phyloP scores from a whole-genome alignment of 2,888 invertebrate genomes.

The Lamellibrachia columna region DNA sequence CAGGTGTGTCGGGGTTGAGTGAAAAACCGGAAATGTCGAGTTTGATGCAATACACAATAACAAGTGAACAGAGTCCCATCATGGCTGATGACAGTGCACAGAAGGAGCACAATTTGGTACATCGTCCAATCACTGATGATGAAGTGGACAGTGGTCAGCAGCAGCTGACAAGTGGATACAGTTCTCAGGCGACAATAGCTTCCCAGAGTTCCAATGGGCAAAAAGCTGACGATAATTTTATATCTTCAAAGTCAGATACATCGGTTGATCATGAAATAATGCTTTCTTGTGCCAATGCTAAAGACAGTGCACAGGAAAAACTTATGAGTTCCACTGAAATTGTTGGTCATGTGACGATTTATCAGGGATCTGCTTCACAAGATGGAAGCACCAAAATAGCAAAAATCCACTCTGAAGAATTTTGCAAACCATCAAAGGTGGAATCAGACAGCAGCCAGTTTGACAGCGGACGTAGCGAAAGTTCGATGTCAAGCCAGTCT shows the following conservation, averaged over 20 bases:
- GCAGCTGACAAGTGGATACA: not conserved
- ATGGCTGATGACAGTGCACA: not conserved
- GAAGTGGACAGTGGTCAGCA: not conserved
- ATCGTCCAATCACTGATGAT: not conserved
- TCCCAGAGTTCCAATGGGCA: slow-evolving; percentile 10
- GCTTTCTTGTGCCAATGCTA: not conserved
- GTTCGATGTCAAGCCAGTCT: not conserved
- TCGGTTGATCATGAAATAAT: not conserved
- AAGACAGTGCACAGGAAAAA: not conserved
- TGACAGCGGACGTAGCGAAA: not conserved
- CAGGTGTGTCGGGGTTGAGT: not conserved
- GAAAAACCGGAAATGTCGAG: not conserved
- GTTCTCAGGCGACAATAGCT: not conserved
- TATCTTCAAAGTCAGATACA: not conserved
- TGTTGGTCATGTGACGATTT: not conserved
- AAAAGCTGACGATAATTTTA: not conserved
- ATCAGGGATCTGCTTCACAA: not conserved
- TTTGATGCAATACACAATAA: not conserved
- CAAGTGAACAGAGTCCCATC: not conserved
- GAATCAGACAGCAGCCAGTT: not conserved
- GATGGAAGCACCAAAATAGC: not conserved
- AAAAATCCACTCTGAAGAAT: not conserved
- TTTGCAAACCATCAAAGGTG: not conserved
- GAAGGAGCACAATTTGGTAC: not conserved
- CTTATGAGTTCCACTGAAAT: not conserved